These are phyloP conservation scores for Trichonephila inaurata DNA, from an alignment of 1,140 invertebrate genomes.

Conservation along the genomic window DNA sequence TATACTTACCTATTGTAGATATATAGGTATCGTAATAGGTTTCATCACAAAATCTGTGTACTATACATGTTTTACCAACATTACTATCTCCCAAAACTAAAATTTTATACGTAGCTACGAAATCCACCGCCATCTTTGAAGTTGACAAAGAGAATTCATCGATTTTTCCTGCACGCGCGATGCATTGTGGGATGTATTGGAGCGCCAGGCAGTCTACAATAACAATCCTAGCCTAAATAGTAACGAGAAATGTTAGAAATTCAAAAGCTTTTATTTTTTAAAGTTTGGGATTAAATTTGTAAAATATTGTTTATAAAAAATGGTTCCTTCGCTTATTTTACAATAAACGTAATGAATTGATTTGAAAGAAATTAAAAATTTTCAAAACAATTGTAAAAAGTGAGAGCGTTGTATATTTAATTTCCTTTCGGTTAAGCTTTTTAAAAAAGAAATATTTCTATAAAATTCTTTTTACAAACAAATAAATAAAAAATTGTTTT, in stretches of 20 bases:
- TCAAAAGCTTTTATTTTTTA: too few relatives aligned
- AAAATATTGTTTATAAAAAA: too few relatives aligned
- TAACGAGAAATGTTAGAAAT: neutral
- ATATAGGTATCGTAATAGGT: constrained; percentile 85
- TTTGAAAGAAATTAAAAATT: too few relatives aligned
- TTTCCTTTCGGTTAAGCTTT: too few relatives aligned
- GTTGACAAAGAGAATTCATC: constrained; percentile 49
- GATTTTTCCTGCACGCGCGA: constrained; percentile 67
- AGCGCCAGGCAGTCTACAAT: constrained; percentile 62
- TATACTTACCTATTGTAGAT: constrained; percentile 74
- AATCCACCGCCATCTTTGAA: constrained; percentile 76
- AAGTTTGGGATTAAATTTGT: too few relatives aligned
- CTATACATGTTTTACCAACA: constrained; percentile 95
- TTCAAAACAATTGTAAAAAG: too few relatives aligned
- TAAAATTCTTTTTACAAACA: too few relatives aligned
- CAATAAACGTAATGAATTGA: too few relatives aligned
- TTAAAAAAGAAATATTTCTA: too few relatives aligned
- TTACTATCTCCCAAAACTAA: constrained; percentile 94
- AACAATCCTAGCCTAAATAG: neutral
- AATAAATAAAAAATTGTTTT: too few relatives aligned
- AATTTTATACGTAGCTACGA: constrained; percentile 84
- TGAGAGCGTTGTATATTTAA: too few relatives aligned
- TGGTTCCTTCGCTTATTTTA: too few relatives aligned
- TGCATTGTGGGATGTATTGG: constrained; percentile 50
- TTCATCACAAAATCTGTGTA: constrained; percentile 94